Percentiles rank a stretch among this genome's conserved stretches.
These are phyloP conservation scores for Callimico goeldii DNA, from an alignment of 2,797 vertebrate genomes.

Conservation along the genomic window DNA sequence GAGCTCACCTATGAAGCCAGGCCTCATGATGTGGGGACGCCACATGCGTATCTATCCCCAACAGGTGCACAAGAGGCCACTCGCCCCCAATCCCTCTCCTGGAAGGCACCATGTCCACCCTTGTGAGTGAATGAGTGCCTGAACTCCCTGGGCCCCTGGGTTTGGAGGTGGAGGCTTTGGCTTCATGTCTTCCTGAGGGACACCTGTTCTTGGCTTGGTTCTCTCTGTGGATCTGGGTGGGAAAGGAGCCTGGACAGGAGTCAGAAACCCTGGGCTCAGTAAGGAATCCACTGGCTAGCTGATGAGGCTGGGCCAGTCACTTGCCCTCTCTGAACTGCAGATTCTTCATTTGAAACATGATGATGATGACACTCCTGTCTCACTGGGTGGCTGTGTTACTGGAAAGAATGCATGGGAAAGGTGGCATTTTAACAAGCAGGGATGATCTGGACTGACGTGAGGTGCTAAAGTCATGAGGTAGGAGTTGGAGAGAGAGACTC, in stretches of 20 bases:
- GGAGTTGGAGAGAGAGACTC: neutral
- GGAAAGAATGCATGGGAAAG: neutral
- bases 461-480: rapidly evolving
- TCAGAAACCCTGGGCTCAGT: neutral
- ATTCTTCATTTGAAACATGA: neutral
- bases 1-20: neutral
- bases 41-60: no score
- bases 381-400: neutral
- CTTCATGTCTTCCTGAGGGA: neutral
- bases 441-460: rapidly evolving
- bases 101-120: neutral
- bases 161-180: neutral
- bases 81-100: neutral
- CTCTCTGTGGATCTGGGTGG: neutral
- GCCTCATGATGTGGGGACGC: neutral
- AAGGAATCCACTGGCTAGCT: neutral
- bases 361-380: neutral
- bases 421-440: neutral
- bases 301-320: neutral
- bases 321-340: neutral
- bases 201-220: neutral
- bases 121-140: neutral
- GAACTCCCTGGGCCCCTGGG: neutral
- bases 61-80: neutral
- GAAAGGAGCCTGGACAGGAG: neutral